Conservation (phyloP, 1,140 invertebrate genomes). For the Sweltsa coloradensis region DNA sequence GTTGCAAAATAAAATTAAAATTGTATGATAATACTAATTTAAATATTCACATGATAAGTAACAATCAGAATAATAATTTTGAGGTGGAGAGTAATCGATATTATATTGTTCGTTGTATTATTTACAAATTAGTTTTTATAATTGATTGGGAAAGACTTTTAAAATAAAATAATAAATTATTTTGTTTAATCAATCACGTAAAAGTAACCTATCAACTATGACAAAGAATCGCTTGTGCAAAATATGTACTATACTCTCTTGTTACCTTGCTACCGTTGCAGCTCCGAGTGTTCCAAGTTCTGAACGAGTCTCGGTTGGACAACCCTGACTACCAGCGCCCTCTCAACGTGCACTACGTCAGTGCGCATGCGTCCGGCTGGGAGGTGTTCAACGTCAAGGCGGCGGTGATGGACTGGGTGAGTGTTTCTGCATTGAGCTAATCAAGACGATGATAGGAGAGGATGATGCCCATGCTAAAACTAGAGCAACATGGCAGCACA, state of each 20-base stretch:
- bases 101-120: too few relatives aligned
- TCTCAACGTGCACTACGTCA: constrained; percentile 36
- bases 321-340: constrained; percentile 34
- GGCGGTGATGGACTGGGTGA: constrained; percentile 34
- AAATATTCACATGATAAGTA: too few relatives aligned
- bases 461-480: constrained; percentile 12
- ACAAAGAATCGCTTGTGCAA: constrained; percentile 8
- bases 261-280: constrained; percentile 17
- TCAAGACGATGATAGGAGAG: too few relatives aligned
- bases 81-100: too few relatives aligned
- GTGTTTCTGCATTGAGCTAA: too few relatives aligned
- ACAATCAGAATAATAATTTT: too few relatives aligned
- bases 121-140: too few relatives aligned
- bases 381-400: constrained; percentile 39
- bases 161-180: constrained; percentile 32
- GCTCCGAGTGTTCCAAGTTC: constrained; percentile 43
- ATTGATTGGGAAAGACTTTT: too few relatives aligned
- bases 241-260: neutral
- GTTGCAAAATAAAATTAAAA: too few relatives aligned
- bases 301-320: constrained; percentile 29
- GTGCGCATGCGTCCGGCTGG: constrained; percentile 41
- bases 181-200: constrained; percentile 20
- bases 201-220: constrained; percentile 6
- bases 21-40: too few relatives aligned
- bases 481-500: too few relatives aligned